Base-by-base conservation (phyloP, 1,140 invertebrate species). In the Helicorthomorpha holstii region DNA sequence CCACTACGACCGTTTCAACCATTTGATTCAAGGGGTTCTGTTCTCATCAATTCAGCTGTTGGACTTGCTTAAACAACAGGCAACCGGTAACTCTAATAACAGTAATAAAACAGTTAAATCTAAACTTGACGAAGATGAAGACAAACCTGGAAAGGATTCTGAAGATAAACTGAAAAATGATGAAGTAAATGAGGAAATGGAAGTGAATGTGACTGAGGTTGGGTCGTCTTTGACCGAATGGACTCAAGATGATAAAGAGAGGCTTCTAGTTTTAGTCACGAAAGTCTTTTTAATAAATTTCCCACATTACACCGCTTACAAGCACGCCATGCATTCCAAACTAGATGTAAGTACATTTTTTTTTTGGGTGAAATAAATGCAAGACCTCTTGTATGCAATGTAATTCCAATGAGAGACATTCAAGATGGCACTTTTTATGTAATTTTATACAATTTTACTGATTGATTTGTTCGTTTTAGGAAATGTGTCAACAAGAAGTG, bases 231-330 rank as follows among this genome's bases (percentile, higher is more conserved):
- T 27, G 25, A 43, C 51, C 10, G 53, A 34, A 7, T 88, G 83
- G 83, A 74, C 73, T 19, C 69, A 82, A 47, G 77, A 81, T 45
- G 84, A 88, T 59, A 77, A 79, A 52, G 83, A 87, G 59, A 81
- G 81, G 64, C 65, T 87, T 10, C 72, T 88, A 57, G 77, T 83
- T 59, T 76, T 87, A 49, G 73, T 85, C 29, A 80, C 82, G 1
- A 87, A 86, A 69, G 76, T 86, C 51, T 87, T 87, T 67, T 69
- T 85, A 53, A 73, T 85, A 51, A 91, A 91, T 66, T 94, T 92
- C 70, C 89, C 89, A 22, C 71, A 90, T 12, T 95, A 95, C 66
- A 77, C 90, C 64, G 87, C 87, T 43, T 88, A 87, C 69, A 93
- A 93, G 68, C 86, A 92, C 64, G 78, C 76, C 44, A 72, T 79